Evolutionary conservation across 2,888 invertebrate genomes (phyloP), one percentile per base, ranked within the genome.

Genomic region (Netelia inedita): DNA sequence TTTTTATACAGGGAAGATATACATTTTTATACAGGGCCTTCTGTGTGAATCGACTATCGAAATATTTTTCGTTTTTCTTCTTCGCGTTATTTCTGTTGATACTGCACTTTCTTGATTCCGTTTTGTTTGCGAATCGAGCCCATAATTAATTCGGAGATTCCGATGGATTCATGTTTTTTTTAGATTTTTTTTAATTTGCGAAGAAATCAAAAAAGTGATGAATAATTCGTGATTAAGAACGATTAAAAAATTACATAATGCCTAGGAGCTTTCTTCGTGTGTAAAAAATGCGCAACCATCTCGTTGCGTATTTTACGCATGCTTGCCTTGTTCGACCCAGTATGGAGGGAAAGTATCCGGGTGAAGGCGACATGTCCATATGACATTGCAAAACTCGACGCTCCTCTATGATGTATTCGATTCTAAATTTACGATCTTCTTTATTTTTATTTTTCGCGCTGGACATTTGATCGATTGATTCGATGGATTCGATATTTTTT

Each of bases 301-400:
- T 72, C 59, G 59, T 82, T 82, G 72, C 53, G 66, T 61, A 68
- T 61, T 61, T 61, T 28, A n/a, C 46, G 28, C 61, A 46, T 73
- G 73, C 28, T 0, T 11, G 61, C 35, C 63, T 71, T 28, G 63
- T 68, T 68, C 68, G n/a, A 53, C 16, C 28, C 68, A 41, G 21
- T 16, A 74, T 61, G 59, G 73, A 73, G 78, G 61, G 82, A 73
- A 82, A 79, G 82, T 78, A 61, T 73, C 53, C 68, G 28, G 73
- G 68, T 61, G 50, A 8, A 68, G 71, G 75, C 53, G 53, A 57
- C 66, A 41, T 59, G 19, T 23, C 10, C 53, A 9, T 55, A 71
- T 19, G 35, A 43, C 75, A 35, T 55, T 19, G 65, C 35, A 0
- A 35, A 35, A 35, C 0, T 35, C 50, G 35, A 57, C 65, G 28